A percentile compares a stretch with the other conserved stretches of the same genome.
Conservation (phyloP, 2,113 vertebrate genomes). For the Pseudopodoces humilis region DNA sequence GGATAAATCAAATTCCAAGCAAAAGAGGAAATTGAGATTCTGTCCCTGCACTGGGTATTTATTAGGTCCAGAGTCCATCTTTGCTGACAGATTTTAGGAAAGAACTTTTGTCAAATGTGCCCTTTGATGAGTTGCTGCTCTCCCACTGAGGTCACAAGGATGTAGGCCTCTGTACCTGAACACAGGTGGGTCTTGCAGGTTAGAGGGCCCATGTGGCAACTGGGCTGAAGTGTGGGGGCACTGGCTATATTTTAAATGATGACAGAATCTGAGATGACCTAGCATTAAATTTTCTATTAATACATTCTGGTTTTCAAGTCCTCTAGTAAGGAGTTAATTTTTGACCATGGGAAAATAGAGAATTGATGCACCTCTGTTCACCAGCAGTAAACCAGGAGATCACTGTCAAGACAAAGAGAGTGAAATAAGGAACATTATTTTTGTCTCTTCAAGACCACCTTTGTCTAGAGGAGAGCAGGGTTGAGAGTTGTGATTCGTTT, state of each 20-base stretch:
- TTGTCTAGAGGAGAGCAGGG: not conserved
- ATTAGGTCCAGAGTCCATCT: not conserved
- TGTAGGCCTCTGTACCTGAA: not conserved
- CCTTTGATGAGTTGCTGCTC: not conserved
- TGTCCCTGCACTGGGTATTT: not conserved
- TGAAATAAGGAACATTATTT: not conserved
- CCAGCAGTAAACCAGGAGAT: not conserved
- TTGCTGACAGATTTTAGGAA: not conserved
- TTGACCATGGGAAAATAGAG: not conserved
- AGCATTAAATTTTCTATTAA: not conserved
- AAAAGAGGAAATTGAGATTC: not conserved
- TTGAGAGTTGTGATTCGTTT: not conserved
- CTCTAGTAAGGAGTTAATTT: not conserved
- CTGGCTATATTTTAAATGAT: not conserved
- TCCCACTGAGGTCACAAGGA: not conserved
- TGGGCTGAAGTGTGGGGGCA: not conserved
- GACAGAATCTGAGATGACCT: not conserved
- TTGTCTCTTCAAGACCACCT: not conserved
- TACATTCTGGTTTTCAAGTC: not conserved
- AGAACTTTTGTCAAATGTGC: not conserved
- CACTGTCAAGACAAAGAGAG: not conserved
- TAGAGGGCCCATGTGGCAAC: not conserved
- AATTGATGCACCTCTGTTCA: not conserved
- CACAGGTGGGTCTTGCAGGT: not conserved
- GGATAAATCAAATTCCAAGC: not conserved